A percentile compares a stretch with the other conserved stretches of the same genome.
phyloP scores from a whole-genome alignment of 2,888 invertebrate species.

The Spicauda simplicius region DNA sequence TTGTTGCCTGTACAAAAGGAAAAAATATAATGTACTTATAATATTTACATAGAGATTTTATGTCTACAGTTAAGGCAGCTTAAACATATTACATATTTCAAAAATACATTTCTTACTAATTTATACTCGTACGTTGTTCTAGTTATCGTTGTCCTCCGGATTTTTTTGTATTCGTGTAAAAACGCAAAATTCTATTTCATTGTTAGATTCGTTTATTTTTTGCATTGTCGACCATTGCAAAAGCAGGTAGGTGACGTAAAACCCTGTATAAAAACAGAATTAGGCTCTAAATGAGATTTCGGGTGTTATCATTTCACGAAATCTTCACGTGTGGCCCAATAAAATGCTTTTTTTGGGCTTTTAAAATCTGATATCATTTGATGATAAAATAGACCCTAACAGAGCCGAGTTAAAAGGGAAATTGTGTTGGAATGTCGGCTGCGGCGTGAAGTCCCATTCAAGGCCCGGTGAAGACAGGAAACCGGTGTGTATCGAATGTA shows the following conservation, averaged over 20 bases:
- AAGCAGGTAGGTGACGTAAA: not conserved
- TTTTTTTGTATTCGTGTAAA: too few species aligned
- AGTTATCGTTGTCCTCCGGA: too few species aligned
- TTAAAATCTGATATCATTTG: conserved; percentile 64
- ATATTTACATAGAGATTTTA: too few species aligned
- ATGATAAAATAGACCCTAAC: conserved; percentile 59
- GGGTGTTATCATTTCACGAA: conserved; percentile 19
- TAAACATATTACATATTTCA: too few species aligned
- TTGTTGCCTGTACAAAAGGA: too few species aligned
- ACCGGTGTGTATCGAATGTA: conserved; percentile 37
- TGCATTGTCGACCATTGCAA: not conserved
- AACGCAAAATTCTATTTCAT: not conserved
- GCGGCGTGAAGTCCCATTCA: conserved; percentile 46
- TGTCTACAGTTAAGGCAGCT: too few species aligned
- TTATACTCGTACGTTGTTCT: too few species aligned
- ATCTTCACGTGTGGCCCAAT: conserved; percentile 25
- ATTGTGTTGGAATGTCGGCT: conserved; percentile 69
- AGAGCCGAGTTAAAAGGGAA: conserved; percentile 75
- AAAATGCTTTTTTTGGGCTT: conserved; percentile 19
- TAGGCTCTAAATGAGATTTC: conserved; percentile 19
- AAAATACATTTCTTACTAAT: too few species aligned
- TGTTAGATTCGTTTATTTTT: not conserved
- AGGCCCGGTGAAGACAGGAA: conserved; percentile 43
- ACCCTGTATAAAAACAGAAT: conserved; percentile 3
- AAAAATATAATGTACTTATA: too few species aligned